These are phyloP conservation scores for Athripsodes cinereus DNA, from an alignment of 2,888 invertebrate species.

Conservation along the genomic window DNA sequence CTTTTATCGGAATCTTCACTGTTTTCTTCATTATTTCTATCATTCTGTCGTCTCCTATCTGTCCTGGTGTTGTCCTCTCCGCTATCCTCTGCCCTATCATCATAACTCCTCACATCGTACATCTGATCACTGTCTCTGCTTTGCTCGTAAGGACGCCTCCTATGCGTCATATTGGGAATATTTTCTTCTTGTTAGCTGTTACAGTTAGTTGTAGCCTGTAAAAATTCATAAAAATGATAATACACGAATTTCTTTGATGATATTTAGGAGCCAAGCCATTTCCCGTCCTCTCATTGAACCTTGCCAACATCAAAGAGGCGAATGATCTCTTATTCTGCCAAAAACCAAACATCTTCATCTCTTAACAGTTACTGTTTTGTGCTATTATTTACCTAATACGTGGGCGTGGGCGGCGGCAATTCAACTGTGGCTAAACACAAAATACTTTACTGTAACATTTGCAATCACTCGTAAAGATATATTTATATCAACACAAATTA, in stretches of 20 bases:
- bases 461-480: too few relatives aligned
- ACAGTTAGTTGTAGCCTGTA: constrained; percentile 20
- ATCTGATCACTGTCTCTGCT: not conserved
- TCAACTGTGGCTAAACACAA: too few relatives aligned
- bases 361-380: constrained; percentile 4
- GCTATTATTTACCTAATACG: constrained; percentile 22
- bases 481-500: too few relatives aligned
- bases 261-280: constrained; percentile 6
- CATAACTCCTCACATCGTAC: not conserved
- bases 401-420: not conserved
- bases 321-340: not conserved
- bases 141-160: constrained; percentile 9
- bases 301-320: not conserved
- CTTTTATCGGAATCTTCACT: constrained; percentile 29
- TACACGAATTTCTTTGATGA: constrained; percentile 5
- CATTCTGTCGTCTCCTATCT: not conserved
- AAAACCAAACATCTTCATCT: not conserved
- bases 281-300: not conserved
- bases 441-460: too few relatives aligned
- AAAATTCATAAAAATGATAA: constrained; percentile 22
- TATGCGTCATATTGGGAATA: constrained; percentile 13
- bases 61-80: not conserved
- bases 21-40: constrained; percentile 13
- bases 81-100: not conserved
- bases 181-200: constrained; percentile 11